phyloP scores from a whole-genome alignment of 1,140 invertebrate genomes.

The Drosophila kohkoa region DNA sequence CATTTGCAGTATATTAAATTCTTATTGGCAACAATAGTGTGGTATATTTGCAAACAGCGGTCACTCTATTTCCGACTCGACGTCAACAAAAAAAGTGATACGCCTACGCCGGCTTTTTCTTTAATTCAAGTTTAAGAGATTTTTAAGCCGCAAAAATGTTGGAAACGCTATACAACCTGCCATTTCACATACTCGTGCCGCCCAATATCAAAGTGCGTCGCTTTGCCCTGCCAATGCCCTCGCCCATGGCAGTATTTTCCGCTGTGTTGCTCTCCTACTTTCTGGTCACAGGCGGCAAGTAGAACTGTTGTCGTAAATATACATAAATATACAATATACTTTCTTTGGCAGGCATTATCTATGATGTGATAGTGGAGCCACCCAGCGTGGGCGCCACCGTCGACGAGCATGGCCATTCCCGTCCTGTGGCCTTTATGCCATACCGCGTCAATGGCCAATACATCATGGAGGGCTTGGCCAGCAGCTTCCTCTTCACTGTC shows the following conservation, averaged over 20 bases:
- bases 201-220: slow-evolving; percentile 97
- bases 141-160: slow-evolving; percentile 85
- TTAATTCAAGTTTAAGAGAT: not conserved
- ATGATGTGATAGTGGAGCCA: slow-evolving; percentile 99
- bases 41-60: not conserved
- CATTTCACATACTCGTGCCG: slow-evolving; percentile 93
- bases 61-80: slow-evolving; percentile 11
- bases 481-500: slow-evolving; percentile 97
- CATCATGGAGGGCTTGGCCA: slow-evolving; percentile 99
- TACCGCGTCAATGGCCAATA: slow-evolving; percentile 99
- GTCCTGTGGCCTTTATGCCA: slow-evolving; percentile 99
- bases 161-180: slow-evolving; percentile 92
- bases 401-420: slow-evolving; percentile 97
- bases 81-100: slow-evolving; percentile 42
- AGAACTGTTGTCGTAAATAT: too few relatives aligned
- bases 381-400: slow-evolving; percentile 98
- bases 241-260: slow-evolving; percentile 96
- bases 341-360: slow-evolving; percentile 95
- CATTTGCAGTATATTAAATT: too few relatives aligned
- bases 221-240: slow-evolving; percentile 90
- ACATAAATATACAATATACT: not conserved
- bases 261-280: slow-evolving; percentile 97
- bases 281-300: slow-evolving; percentile 97
- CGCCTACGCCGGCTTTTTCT: slow-evolving; percentile 63
- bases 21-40: not conserved